These are phyloP conservation scores for Ophthalmolycus amberensis DNA, from an alignment of 2,113 vertebrate species.

Conservation along the genomic window DNA sequence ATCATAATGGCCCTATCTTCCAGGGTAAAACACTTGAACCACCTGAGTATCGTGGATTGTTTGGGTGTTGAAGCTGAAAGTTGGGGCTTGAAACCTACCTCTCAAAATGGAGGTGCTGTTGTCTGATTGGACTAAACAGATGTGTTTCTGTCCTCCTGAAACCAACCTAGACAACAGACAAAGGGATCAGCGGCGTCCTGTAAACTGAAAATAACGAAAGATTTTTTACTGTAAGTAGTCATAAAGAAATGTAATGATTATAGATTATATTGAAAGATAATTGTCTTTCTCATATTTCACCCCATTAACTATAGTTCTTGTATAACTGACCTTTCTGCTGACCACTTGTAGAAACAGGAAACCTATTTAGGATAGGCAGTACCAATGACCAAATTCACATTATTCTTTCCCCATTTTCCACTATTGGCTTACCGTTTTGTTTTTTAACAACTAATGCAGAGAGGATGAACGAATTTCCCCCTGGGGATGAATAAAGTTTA, in stretches of 20 bases:
- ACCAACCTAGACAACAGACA: slow-evolving; percentile 29
- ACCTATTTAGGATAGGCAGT: background rate
- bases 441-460: background rate
- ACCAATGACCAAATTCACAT: slow-evolving; percentile 4
- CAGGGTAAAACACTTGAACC: slow-evolving; percentile 14
- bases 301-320: slow-evolving; percentile 16
- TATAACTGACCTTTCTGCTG: background rate
- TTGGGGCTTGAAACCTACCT: slow-evolving; percentile 59
- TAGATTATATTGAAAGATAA: slow-evolving; percentile 26
- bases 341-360: slow-evolving; percentile 3
- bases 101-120: slow-evolving; percentile 48
- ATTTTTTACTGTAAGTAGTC: slow-evolving; percentile 61
- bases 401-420: background rate
- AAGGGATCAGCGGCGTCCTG: slow-evolving; percentile 30
- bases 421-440: background rate
- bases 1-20: background rate
- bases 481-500: too few species aligned
- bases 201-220: slow-evolving; percentile 26
- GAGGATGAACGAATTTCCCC: background rate
- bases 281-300: slow-evolving; percentile 33
- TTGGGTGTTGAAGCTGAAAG: slow-evolving; percentile 8
- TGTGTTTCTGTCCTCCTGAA: slow-evolving; percentile 11
- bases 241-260: slow-evolving; percentile 25
- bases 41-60: slow-evolving; percentile 18
- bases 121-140: slow-evolving; percentile 22